phyloP scores from a whole-genome alignment of 2,113 vertebrate genomes.

The Takifugu flavidus region DNA sequence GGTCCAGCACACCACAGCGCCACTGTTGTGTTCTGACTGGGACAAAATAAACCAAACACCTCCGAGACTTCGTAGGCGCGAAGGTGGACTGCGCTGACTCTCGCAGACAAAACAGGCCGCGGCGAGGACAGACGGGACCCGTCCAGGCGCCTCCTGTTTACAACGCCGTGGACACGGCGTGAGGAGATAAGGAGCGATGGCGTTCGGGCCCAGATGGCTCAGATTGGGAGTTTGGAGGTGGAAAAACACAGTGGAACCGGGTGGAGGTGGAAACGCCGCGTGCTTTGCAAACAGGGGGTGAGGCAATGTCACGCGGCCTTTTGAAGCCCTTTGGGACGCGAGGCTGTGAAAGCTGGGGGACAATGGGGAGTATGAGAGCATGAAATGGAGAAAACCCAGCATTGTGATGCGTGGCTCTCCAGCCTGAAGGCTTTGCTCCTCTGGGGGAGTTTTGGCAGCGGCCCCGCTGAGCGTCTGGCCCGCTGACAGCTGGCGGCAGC shows the following conservation, averaged over 20 bases:
- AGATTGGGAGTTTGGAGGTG: slow-evolving; percentile 21
- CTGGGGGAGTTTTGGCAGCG: slow-evolving; percentile 24
- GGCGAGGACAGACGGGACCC: slow-evolving; percentile 48
- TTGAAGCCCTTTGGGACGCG: slow-evolving; percentile 21
- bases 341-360: slow-evolving; percentile 46
- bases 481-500: slow-evolving; percentile 22
- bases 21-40: slow-evolving; percentile 22
- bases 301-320: slow-evolving; percentile 49
- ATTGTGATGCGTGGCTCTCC: slow-evolving; percentile 44
- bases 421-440: slow-evolving; percentile 37
- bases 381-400: slow-evolving; percentile 58
- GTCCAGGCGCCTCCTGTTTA: slow-evolving; percentile 21
- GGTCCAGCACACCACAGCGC: background rate
- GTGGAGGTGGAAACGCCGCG: slow-evolving; percentile 29
- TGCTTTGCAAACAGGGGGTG: slow-evolving; percentile 49
- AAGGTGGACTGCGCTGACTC: slow-evolving; percentile 22
- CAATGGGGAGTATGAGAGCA: slow-evolving; percentile 60
- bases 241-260: slow-evolving; percentile 33
- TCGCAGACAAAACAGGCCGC: slow-evolving; percentile 55
- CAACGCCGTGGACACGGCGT: slow-evolving; percentile 2
- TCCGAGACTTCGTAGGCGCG: slow-evolving; percentile 1
- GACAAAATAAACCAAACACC: slow-evolving; percentile 15
- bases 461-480: slow-evolving; percentile 19
- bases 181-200: slow-evolving; percentile 8
- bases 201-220: slow-evolving; percentile 11